phyloP scores from a whole-genome alignment of 2,888 invertebrate genomes.

The Meliscaeva auricollis region DNA sequence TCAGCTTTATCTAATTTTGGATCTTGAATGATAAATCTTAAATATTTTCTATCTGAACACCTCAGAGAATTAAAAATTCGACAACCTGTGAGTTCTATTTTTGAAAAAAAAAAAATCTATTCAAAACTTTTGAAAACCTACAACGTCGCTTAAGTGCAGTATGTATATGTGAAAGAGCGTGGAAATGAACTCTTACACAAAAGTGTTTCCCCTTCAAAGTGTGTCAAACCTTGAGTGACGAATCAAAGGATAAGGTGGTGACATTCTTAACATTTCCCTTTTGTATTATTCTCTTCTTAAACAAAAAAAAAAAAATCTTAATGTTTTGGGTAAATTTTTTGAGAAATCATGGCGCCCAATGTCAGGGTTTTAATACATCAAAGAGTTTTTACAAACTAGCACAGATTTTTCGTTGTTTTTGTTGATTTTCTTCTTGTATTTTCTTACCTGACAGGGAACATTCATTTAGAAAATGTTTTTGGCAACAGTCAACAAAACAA shows the following conservation, averaged over 20 bases:
- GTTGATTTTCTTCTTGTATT: conserved; percentile 2
- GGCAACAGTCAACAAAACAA: conserved; percentile 62
- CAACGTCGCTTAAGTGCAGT: conserved; percentile 58
- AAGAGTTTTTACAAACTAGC: conserved; percentile 5
- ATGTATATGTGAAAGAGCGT: neutral
- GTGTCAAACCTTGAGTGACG: conserved; percentile 23
- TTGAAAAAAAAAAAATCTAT: neutral
- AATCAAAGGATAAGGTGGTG: conserved; percentile 10
- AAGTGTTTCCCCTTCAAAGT: conserved; percentile 13
- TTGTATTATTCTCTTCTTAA: neutral
- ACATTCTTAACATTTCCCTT: conserved; percentile 20
- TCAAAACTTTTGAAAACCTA: conserved; percentile 28
- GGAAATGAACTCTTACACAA: neutral
- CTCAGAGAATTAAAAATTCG: conserved; percentile 31
- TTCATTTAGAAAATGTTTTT: conserved; percentile 38
- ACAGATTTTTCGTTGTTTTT: conserved; percentile 19
- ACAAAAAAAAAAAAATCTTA: neutral
- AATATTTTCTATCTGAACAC: conserved; percentile 51
- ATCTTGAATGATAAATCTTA: conserved; percentile 41
- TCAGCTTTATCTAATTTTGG: conserved; percentile 42
- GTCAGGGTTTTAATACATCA: conserved; percentile 52
- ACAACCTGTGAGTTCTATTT: conserved; percentile 64
- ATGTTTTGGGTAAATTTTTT: neutral
- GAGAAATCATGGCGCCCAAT: conserved; percentile 48
- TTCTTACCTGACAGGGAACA: conserved; percentile 47